phyloP scores from a whole-genome alignment of 1,140 invertebrate genomes.

The Brachionus sp. region DNA sequence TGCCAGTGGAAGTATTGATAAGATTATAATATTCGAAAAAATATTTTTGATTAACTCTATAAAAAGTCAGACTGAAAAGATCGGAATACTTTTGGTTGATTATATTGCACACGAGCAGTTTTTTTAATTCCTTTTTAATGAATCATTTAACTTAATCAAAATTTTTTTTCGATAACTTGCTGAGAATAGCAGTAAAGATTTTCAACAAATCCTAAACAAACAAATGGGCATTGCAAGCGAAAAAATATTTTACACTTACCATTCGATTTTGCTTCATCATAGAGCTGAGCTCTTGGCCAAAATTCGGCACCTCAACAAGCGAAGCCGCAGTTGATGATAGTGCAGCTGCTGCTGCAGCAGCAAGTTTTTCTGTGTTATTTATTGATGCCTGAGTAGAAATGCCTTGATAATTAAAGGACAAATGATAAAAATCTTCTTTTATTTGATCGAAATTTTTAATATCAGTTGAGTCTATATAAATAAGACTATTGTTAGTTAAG shows the following conservation, averaged over 20 bases:
- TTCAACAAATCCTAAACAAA: neutral
- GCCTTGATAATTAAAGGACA: constrained; percentile 14
- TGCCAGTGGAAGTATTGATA: neutral
- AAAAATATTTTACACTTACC: neutral
- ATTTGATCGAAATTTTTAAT: constrained; percentile 30
- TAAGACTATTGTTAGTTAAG: neutral
- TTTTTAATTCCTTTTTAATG: constrained; percentile 5
- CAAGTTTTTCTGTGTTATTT: constrained; percentile 27
- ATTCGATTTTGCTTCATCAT: constrained; percentile 37
- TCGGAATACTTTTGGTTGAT: neutral
- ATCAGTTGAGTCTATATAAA: constrained; percentile 27
- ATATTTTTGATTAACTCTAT: neutral
- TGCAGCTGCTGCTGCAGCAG: constrained; percentile 11
- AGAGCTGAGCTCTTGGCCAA: neutral
- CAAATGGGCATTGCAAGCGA: neutral
- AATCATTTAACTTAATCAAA: constrained; percentile 16
- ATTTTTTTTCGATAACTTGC: neutral
- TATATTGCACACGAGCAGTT: neutral
- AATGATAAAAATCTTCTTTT: constrained; percentile 11
- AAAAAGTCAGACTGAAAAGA: neutral
- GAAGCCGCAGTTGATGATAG: constrained; percentile 1
- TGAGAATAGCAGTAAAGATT: neutral
- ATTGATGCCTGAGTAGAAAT: neutral
- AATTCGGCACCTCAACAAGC: constrained; percentile 8
- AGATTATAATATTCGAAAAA: neutral